Percentiles rank a stretch among this genome's conserved stretches.
Evolutionary conservation across 2,797 vertebrate genomes (phyloP).

Genomic region (Allobates femoralis): DNA sequence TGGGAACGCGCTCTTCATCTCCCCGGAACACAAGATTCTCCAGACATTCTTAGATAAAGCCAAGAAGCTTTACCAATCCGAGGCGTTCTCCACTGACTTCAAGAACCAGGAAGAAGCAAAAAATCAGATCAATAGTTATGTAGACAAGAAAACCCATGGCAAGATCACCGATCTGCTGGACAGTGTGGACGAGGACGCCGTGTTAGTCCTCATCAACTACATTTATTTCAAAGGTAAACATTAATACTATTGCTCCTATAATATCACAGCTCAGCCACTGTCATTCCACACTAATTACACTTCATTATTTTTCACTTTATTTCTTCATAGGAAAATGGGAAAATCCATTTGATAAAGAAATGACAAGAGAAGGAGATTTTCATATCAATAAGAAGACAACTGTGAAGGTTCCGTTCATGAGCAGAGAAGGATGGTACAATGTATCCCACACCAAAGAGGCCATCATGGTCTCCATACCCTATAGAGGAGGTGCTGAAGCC

Average conservation of each 20-base stretch:
- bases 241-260: too few relatives aligned
- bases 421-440: too few relatives aligned
- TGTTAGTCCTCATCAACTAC: slow-evolving; percentile 88
- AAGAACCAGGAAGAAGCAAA: slow-evolving; percentile 71
- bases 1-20: slow-evolving; percentile 82
- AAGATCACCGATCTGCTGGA: slow-evolving; percentile 85
- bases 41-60: slow-evolving; percentile 75
- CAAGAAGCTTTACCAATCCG: slow-evolving; percentile 76
- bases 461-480: too few relatives aligned
- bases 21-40: slow-evolving; percentile 72
- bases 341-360: slow-evolving; percentile 68
- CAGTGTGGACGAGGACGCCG: slow-evolving; percentile 75
- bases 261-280: not conserved
- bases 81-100: slow-evolving; percentile 80
- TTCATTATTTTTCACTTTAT: not conserved
- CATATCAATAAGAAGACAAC: slow-evolving; percentile 77
- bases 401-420: slow-evolving; percentile 87
- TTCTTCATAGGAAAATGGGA: slow-evolving; percentile 72
- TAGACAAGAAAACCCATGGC: slow-evolving; percentile 83
- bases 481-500: slow-evolving; percentile 79
- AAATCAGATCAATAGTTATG: slow-evolving; percentile 81
- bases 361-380: slow-evolving; percentile 73
- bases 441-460: too few relatives aligned
- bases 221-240: slow-evolving; percentile 88
- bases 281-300: too few relatives aligned